Percentiles rank a stretch among this genome's conserved stretches.
These are phyloP conservation scores for Philereme vetulata DNA, from an alignment of 2,888 invertebrate species.

Conservation along the genomic window DNA sequence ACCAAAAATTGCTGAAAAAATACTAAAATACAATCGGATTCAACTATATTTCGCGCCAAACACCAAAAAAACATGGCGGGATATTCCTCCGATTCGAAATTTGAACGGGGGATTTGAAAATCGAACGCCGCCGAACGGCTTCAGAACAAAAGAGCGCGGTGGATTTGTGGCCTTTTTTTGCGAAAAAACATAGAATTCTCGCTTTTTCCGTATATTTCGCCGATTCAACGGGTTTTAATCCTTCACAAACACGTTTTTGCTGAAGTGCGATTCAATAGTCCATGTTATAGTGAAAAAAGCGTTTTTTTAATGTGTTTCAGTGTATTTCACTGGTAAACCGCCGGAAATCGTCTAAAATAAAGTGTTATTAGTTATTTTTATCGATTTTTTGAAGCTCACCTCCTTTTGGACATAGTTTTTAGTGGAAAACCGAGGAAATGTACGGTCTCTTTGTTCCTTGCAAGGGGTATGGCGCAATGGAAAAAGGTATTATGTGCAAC, in stretches of 20 bases:
- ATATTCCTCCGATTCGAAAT: slow-evolving; percentile 29
- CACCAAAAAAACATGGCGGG: slow-evolving; percentile 13
- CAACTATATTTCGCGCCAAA: slow-evolving; percentile 25
- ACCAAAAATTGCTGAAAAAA: slow-evolving; percentile 45
- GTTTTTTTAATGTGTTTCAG: slow-evolving; percentile 23
- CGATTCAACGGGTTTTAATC: slow-evolving; percentile 8
- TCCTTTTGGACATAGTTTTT: slow-evolving; percentile 18
- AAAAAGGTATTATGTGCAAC: slow-evolving; percentile 57
- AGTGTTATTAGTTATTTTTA: slow-evolving; percentile 1
- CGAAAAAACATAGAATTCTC: slow-evolving; percentile 31
- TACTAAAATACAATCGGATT: slow-evolving; percentile 32
- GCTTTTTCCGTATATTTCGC: slow-evolving; percentile 17
- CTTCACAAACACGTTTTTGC: slow-evolving; percentile 10
- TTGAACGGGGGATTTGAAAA: slow-evolving; percentile 35
- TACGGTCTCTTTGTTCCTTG: slow-evolving; percentile 61
- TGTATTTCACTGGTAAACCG: slow-evolving; percentile 15
- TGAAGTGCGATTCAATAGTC: slow-evolving; percentile 19
- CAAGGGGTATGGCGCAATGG: slow-evolving; percentile 45
- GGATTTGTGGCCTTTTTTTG: slow-evolving; percentile 54
- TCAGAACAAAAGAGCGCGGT: slow-evolving; percentile 58
- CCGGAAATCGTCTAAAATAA: background rate
- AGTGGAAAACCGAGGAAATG: slow-evolving; percentile 29
- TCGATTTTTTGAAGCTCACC: background rate
- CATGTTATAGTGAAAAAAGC: slow-evolving; percentile 10
- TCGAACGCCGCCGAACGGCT: slow-evolving; percentile 42